phyloP scores from a whole-genome alignment of 2,888 invertebrate species.

The Drosophila emarginata region DNA sequence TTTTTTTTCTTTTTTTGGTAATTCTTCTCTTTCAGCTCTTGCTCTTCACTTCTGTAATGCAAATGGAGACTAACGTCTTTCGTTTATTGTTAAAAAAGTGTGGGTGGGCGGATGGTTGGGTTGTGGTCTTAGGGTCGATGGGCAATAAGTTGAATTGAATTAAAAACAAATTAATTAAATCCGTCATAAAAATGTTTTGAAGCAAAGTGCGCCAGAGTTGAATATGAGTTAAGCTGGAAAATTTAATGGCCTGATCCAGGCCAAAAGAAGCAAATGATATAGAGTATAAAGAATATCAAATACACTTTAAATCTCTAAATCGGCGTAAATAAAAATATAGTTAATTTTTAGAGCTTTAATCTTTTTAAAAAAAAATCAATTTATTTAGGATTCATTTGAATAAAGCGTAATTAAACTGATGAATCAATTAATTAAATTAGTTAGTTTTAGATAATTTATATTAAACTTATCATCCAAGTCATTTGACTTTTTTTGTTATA shows the following conservation, averaged over 20 bases:
- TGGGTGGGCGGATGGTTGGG: background rate
- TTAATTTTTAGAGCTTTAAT: too few relatives aligned
- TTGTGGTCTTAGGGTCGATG: slow-evolving; percentile 6
- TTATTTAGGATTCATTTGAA: too few relatives aligned
- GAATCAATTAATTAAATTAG: too few relatives aligned
- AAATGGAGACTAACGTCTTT: slow-evolving; percentile 32
- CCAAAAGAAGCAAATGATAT: background rate
- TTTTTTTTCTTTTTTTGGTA: slow-evolving; percentile 2
- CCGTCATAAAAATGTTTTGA: slow-evolving; percentile 52
- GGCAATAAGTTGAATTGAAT: slow-evolving; percentile 76
- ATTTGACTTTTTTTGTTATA: too few relatives aligned
- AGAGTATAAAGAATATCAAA: too few relatives aligned
- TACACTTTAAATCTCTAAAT: too few relatives aligned
- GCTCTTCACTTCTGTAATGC: slow-evolving; percentile 12
- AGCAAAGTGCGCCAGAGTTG: slow-evolving; percentile 24
- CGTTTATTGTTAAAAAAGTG: background rate
- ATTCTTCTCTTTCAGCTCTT: background rate
- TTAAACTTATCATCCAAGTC: background rate
- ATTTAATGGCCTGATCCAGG: background rate
- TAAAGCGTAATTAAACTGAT: too few relatives aligned
- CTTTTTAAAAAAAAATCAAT: too few relatives aligned
- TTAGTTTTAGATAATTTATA: too few relatives aligned
- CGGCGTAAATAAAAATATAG: too few relatives aligned
- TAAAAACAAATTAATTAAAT: slow-evolving; percentile 78
- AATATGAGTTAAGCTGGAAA: slow-evolving; percentile 7